Percentiles rank a stretch among this genome's conserved stretches.
Evolutionary conservation across 2,888 invertebrate species (phyloP).

Genomic region (Troides helena): DNA sequence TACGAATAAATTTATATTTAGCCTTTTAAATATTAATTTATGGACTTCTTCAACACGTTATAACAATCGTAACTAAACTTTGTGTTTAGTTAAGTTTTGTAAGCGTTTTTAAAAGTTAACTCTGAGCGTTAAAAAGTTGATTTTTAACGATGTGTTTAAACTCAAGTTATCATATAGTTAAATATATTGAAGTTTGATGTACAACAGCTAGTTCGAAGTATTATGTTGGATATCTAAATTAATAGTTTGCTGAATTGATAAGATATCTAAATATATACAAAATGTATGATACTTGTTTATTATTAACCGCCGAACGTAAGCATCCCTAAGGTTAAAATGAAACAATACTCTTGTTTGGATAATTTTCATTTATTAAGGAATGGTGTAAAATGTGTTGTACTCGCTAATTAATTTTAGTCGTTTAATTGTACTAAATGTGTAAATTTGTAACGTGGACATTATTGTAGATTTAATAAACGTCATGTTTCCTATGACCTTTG

Average conservation of each 20-base stretch:
- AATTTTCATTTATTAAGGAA: slow-evolving; percentile 65
- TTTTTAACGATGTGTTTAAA: background rate
- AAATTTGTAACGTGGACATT: slow-evolving; percentile 28
- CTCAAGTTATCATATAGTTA: background rate
- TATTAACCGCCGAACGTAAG: background rate
- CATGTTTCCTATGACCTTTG: slow-evolving; percentile 10
- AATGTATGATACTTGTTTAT: background rate
- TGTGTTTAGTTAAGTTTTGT: slow-evolving; percentile 21
- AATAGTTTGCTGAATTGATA: background rate
- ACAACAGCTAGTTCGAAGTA: background rate
- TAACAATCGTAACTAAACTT: slow-evolving; percentile 19
- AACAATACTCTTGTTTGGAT: slow-evolving; percentile 43
- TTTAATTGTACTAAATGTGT: slow-evolving; percentile 11
- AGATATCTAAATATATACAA: background rate
- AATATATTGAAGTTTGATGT: background rate
- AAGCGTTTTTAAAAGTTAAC: background rate
- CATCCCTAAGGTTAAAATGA: slow-evolving; percentile 4
- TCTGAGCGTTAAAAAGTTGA: background rate
- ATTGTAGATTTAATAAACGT: slow-evolving; percentile 26
- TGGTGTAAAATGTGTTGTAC: slow-evolving; percentile 51
- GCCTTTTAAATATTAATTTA: background rate
- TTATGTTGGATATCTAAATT: background rate
- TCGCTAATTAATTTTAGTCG: slow-evolving; percentile 15
- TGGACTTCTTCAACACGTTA: background rate
- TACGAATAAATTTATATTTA: background rate